Evolutionary conservation across 1,140 invertebrate species (phyloP), one percentile per base, ranked within the genome.

Genomic region (Bombus soroeensis): DNA sequence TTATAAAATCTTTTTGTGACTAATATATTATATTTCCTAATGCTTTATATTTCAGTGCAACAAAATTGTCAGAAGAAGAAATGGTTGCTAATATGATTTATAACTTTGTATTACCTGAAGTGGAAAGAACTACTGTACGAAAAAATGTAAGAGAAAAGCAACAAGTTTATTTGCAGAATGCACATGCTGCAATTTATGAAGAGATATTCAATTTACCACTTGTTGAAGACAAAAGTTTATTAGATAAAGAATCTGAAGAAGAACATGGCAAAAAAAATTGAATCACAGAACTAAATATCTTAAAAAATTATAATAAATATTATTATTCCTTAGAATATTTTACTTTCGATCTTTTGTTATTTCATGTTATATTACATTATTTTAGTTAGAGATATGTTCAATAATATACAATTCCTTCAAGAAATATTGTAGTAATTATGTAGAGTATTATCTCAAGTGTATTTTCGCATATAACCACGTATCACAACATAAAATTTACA

Each of bases 51-150:
- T 83, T 59, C 22, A 93, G 93, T 66, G 18, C 93, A 93, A 90
- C 89, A 28, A 91, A 95, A 57, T 88, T 96, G 6, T 95, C 96
- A 39, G 95, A 96, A 85, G 96, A 97, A 91, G 96, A 97, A 93
- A 94, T 96, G 87, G 95, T 96, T 28, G 95, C 96, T 22, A 96
- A 97, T 87, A 93, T 97, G 82, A 95, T 97, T 73, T 96, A 96
- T 82, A 96, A 96, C 84, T 97, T 97, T 90, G 93, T 97, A 32
- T 93, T 97, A 79, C 96, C 96, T 4, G 96, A 97, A 93, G 95
- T 96, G 0, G 92, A 95, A 76, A 96, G 95, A 87, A 78, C 92
- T 78, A 89, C 93, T 25, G 81, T 93, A 8, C 88, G 93, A 64
- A 85, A 94, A 79, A 93, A 91, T 80, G 93, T 95, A 32, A 91